These are phyloP conservation scores for Cydia amplana DNA, from an alignment of 1,140 invertebrate genomes.

Conservation along the genomic window DNA sequence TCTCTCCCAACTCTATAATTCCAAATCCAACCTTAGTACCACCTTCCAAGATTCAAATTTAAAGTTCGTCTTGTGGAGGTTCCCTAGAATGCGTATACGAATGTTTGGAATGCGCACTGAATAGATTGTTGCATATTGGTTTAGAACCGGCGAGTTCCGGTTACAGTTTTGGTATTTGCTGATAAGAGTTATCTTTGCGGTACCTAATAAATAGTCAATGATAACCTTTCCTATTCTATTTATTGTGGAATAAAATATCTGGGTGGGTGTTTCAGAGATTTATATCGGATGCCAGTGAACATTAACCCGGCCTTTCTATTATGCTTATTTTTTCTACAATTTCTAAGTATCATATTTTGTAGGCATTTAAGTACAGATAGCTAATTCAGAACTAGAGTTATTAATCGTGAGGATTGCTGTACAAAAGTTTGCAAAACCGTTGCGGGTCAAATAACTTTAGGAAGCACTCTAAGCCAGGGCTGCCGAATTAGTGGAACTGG, in stretches of 20 bases:
- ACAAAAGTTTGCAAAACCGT: neutral
- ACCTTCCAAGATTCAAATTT: neutral
- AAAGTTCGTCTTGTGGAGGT: neutral
- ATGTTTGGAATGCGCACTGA: constrained; percentile 15
- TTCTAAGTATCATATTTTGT: too few relatives aligned
- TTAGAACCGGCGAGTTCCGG: constrained; percentile 16
- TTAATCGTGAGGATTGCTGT: neutral
- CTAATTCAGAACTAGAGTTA: too few relatives aligned
- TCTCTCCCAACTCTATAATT: neutral
- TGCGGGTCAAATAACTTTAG: neutral
- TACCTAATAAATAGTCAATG: neutral
- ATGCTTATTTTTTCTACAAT: too few relatives aligned
- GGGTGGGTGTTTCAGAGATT: neutral
- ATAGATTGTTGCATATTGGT: constrained; percentile 10
- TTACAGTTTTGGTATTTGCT: constrained; percentile 11
- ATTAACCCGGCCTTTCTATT: neutral
- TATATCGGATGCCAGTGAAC: neutral
- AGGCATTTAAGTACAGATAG: too few relatives aligned
- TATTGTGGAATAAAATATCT: neutral
- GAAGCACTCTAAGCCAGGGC: neutral
- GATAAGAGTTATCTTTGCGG: neutral
- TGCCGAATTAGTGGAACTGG: constrained; percentile 20
- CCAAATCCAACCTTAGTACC: neutral
- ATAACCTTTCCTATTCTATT: neutral
- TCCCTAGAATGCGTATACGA: constrained; percentile 12